Evolutionary conservation across 2,797 vertebrate species (phyloP).

Genomic region (Taeniopygia guttata): DNA sequence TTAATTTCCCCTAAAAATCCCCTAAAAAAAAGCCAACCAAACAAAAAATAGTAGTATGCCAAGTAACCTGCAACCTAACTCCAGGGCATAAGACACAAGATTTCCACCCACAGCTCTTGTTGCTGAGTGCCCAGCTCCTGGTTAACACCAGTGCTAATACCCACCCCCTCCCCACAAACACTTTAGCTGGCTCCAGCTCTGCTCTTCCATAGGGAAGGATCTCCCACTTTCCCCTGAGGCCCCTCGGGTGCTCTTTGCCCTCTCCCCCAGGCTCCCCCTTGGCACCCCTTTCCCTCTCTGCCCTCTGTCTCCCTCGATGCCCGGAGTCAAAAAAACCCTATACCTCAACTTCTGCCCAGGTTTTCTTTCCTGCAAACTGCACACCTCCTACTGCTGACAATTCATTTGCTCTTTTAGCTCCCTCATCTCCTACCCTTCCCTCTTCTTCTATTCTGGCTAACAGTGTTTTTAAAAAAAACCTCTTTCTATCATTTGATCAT

Average conservation of each 20-base stretch:
- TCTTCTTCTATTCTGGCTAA: background rate
- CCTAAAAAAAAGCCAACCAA: background rate
- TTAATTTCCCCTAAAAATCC: background rate
- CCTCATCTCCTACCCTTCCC: background rate
- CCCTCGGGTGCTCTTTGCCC: accelerated
- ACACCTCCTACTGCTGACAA: background rate
- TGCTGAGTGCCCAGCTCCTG: accelerated
- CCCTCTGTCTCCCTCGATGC: accelerated
- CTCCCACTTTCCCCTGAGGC: background rate
- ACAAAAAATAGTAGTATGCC: accelerated
- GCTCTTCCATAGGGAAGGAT: background rate
- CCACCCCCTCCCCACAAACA: background rate
- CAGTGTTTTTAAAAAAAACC: background rate
- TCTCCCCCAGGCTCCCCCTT: background rate
- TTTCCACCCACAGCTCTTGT: background rate
- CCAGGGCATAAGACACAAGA: background rate
- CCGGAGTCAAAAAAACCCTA: background rate
- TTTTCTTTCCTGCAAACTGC: background rate
- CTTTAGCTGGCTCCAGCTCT: accelerated
- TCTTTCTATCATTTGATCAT: background rate
- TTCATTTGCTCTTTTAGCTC: background rate
- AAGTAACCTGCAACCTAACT: background rate
- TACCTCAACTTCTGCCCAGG: background rate
- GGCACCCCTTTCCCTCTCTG: background rate
- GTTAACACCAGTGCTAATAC: accelerated